A percentile compares a stretch with the other conserved stretches of the same genome.
Conservation (phyloP, 2,888 invertebrate species). For the Frankliniella intonsa region DNA sequence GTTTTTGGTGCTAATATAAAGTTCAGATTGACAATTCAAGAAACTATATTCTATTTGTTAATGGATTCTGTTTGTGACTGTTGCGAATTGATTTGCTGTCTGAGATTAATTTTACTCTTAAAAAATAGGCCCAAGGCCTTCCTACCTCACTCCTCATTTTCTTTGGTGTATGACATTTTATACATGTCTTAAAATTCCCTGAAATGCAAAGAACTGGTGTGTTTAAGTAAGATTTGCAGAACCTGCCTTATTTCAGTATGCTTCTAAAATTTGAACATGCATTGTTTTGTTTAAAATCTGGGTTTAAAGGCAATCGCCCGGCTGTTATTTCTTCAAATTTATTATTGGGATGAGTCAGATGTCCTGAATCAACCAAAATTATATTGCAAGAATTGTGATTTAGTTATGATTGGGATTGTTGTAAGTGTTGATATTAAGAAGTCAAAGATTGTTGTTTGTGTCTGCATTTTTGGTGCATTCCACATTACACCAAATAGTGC, state of each 20-base stretch:
- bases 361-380: constrained; percentile 19
- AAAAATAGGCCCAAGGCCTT: neutral
- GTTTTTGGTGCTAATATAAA: constrained; percentile 11
- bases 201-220: neutral
- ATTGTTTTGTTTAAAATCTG: neutral
- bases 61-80: neutral
- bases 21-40: neutral
- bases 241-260: neutral
- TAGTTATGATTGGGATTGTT: constrained; percentile 20
- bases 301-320: neutral
- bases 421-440: neutral
- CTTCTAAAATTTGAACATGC: neutral
- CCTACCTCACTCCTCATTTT: no score
- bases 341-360: neutral
- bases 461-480: constrained; percentile 25
- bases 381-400: constrained; percentile 22
- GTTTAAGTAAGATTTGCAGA: neutral
- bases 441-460: constrained; percentile 23
- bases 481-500: constrained; percentile 19
- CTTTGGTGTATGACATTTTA: no score
- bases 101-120: neutral
- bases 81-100: constrained; percentile 1
- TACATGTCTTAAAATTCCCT: neutral
- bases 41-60: neutral
- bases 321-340: neutral